Evolutionary conservation across 1,140 invertebrate genomes (phyloP), one percentile per base, ranked within the genome.

Genomic region (Drosophila serrata): DNA sequence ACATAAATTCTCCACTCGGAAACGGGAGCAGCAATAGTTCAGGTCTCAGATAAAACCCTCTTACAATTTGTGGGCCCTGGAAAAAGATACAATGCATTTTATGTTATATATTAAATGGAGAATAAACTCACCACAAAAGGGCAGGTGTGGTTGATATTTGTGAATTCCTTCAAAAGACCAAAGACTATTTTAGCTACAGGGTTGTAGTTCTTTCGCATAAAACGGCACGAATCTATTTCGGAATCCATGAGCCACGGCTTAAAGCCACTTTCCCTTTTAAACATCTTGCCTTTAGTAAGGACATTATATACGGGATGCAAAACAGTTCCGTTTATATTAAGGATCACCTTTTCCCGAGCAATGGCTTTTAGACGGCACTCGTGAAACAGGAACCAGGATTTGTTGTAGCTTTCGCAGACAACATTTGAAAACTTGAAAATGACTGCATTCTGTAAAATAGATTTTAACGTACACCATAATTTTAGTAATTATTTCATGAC

Each of bases 1-100:
- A 13, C 46, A 61, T n/a, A n/a, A 72, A 74, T 6, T 74, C 70
- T 9, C 67, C 67, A 45, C 24, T 46, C 22, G 70, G 67, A 27
- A 74, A 15, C 0, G 68, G 70, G 4, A 72, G 40, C 9, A 5
- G 4, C 13, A 72, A 15, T 2, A 45, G 17, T 31, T 74, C 56
- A 0, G 35, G 17, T 37, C 1, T 51, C 4, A 33, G 12, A 9
- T 51, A 51, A 19, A 51, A 51, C 19, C 48, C 48, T 17, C 12
- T 51, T 1, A 51, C 0, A 15, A 33, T 11, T 9, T 53, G 39
- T 15, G 33, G 46, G 9, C 55, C 65, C 65, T 74, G n/a, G 2
- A 12, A 22, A 6, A 43, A n/a, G n/a, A n/a, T n/a, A n/a, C n/a
- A n/a, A n/a, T n/a, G n/a, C n/a, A n/a, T n/a, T n/a, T n/a, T n/a